A percentile compares a stretch with the other conserved stretches of the same genome.
phyloP scores from a whole-genome alignment of 1,140 invertebrate genomes.

The Pararge aegeria region DNA sequence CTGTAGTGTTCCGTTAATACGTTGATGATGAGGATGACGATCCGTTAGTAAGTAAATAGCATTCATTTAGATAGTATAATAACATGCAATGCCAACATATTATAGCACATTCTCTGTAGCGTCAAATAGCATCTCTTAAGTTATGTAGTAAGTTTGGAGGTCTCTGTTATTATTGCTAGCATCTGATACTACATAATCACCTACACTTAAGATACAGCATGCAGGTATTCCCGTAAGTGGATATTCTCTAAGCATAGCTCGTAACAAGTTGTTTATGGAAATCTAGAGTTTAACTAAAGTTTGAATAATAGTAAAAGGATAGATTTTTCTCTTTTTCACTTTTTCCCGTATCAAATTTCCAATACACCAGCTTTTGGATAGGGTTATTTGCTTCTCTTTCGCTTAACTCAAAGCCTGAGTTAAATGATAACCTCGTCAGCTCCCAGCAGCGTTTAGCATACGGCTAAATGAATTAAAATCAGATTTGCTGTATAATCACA shows the following conservation, averaged over 20 bases:
- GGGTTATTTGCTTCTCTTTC: conserved; percentile 14
- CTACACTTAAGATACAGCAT: not conserved
- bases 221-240: not conserved
- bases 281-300: not conserved
- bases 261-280: not conserved
- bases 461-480: conserved; percentile 24
- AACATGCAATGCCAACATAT: not conserved
- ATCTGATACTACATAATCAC: not conserved
- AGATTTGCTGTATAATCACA: conserved; percentile 12
- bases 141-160: not conserved
- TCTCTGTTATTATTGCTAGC: not conserved
- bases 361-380: too few relatives aligned
- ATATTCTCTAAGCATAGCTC: not conserved
- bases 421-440: conserved; percentile 44
- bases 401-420: conserved; percentile 36
- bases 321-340: too few relatives aligned
- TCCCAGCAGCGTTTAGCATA: conserved; percentile 19
- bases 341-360: too few relatives aligned
- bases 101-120: not conserved
- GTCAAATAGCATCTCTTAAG: not conserved
- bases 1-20: too few relatives aligned
- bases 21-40: too few relatives aligned
- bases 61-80: too few relatives aligned
- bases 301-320: too few relatives aligned
- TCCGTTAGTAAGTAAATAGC: too few relatives aligned